These are phyloP conservation scores for Gobiocypris rarus DNA, from an alignment of 2,113 vertebrate species.

Conservation along the genomic window DNA sequence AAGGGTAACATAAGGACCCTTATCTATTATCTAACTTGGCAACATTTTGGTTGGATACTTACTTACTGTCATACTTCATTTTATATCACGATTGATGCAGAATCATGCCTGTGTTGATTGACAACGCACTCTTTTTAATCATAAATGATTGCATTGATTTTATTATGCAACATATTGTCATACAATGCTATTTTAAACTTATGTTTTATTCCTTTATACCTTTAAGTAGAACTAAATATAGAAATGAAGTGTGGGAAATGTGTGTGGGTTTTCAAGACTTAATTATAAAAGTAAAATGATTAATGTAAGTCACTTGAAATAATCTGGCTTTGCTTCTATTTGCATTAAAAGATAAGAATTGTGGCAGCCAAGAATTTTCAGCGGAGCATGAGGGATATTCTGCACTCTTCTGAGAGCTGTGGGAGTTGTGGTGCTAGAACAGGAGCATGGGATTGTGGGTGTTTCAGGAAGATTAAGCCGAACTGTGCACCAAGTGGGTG, in stretches of 20 bases:
- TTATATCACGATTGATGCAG: background rate
- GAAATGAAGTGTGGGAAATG: background rate
- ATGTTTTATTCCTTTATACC: background rate
- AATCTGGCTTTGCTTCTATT: slow-evolving; percentile 14
- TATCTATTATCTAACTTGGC: background rate
- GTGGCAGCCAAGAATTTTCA: background rate
- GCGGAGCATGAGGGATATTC: slow-evolving; percentile 1
- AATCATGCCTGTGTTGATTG: background rate
- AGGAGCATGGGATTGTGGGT: slow-evolving; percentile 15
- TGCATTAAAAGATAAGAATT: background rate
- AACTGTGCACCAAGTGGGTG: slow-evolving; percentile 26
- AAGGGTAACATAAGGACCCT: background rate
- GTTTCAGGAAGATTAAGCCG: slow-evolving; percentile 13
- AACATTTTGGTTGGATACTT: background rate
- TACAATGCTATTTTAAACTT: background rate
- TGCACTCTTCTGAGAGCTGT: slow-evolving; percentile 23
- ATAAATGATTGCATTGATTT: background rate
- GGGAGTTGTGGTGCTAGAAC: slow-evolving; percentile 23
- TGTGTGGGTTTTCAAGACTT: background rate
- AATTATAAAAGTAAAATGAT: slow-evolving; percentile 11
- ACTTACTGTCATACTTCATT: background rate
- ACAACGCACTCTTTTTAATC: too few relatives aligned
- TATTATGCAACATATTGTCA: background rate
- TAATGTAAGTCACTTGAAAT: slow-evolving; percentile 12
- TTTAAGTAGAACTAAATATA: background rate